Conservation (phyloP, 2,888 invertebrate species). For the Polietes domitor region DNA sequence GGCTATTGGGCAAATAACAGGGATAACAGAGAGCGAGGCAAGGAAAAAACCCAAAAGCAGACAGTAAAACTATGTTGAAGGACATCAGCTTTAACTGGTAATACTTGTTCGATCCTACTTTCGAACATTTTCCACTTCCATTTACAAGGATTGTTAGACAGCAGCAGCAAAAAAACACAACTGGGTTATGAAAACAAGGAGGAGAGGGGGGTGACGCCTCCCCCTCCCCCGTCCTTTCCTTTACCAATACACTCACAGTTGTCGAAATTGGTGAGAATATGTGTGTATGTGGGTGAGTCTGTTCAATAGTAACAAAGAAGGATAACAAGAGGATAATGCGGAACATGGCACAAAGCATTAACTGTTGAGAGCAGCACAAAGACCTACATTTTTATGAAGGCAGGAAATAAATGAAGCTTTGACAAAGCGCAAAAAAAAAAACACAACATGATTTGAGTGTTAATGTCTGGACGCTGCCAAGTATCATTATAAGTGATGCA, state of each 20-base stretch:
- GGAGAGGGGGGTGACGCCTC: not conserved
- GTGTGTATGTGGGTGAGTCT: not conserved
- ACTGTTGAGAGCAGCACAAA: no score
- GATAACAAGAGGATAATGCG: slow-evolving; percentile 5
- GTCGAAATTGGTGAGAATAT: not conserved
- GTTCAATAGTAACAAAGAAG: not conserved
- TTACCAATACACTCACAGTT: no score
- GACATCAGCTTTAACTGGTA: slow-evolving; percentile 33
- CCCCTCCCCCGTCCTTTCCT: not conserved
- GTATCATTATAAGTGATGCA: no score
- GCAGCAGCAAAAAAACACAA: not conserved
- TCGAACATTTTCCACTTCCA: slow-evolving; percentile 12
- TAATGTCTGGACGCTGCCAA: not conserved
- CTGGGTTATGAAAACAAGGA: not conserved
- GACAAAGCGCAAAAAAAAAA: slow-evolving; percentile 14
- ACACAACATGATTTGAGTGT: slow-evolving; percentile 31
- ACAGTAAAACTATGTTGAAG: not conserved
- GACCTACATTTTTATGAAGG: no score
- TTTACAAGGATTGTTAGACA: slow-evolving; percentile 3
- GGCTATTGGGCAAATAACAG: not conserved
- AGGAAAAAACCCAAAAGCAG: not conserved
- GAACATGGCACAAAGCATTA: slow-evolving; percentile 5
- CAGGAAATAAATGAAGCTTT: no score
- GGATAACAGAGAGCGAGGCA: not conserved
- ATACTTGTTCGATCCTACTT: slow-evolving; percentile 39